Percentiles rank a stretch among this genome's conserved stretches.
Conservation (phyloP, 2,113 vertebrate species). For the Dunckerocampus dactyliophorus region DNA sequence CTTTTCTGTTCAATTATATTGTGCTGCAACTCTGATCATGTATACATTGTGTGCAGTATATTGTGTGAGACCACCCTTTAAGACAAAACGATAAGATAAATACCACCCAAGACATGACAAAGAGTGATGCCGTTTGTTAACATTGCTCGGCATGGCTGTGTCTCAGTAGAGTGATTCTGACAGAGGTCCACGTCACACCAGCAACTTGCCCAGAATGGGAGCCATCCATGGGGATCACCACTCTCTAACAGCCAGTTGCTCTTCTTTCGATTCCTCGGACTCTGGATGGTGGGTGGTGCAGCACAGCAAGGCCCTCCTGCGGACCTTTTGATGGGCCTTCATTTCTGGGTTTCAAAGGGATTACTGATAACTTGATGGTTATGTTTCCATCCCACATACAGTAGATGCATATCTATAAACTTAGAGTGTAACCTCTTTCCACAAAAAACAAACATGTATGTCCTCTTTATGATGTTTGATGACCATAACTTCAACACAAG, state of each 20-base stretch:
- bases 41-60: not conserved
- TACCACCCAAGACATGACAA: not conserved
- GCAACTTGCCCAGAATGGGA: conserved; percentile 80
- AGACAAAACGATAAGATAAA: not conserved
- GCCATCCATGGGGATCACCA: conserved; percentile 79
- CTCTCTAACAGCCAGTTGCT: conserved; percentile 68
- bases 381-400: conserved; percentile 8
- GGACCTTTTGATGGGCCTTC: conserved; percentile 31
- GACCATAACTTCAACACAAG: not conserved
- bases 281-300: conserved; percentile 75
- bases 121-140: conserved; percentile 37
- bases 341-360: conserved; percentile 48
- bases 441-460: conserved; percentile 3
- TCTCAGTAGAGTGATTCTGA: conserved; percentile 79
- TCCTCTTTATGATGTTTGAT: not conserved
- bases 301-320: conserved; percentile 13
- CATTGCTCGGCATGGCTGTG: conserved; percentile 54
- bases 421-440: not conserved
- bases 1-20: not conserved
- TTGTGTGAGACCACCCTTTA: not conserved
- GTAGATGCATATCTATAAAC: not conserved
- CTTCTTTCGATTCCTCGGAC: conserved; percentile 51
- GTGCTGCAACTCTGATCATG: not conserved
- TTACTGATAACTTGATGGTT: conserved; percentile 5
- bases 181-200: conserved; percentile 74